Percentiles rank a stretch among this genome's conserved stretches.
phyloP scores from a whole-genome alignment of 1,140 invertebrate genomes.

The Drosophila insularis region DNA sequence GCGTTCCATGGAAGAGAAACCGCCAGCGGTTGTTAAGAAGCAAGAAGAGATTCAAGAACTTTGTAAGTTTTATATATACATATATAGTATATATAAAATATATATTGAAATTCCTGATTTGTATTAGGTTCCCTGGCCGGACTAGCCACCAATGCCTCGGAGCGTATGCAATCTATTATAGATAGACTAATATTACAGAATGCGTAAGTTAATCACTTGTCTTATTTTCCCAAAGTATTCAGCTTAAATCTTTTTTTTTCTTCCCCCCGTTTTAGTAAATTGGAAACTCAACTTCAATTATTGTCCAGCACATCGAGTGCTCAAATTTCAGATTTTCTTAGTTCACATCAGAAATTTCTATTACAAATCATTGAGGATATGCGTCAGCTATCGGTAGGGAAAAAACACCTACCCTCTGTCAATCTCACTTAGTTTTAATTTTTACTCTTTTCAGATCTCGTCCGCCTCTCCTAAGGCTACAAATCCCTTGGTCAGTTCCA shows the following conservation, averaged over 20 bases:
- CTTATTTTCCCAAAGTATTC: background rate
- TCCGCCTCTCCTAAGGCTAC: background rate
- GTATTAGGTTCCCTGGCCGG: constrained; percentile 65
- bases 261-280: constrained; percentile 43
- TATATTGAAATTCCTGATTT: background rate
- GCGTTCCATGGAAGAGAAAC: constrained; percentile 36
- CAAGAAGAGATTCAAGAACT: constrained; percentile 42
- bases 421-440: background rate
- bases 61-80: constrained; percentile 22
- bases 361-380: constrained; percentile 77
- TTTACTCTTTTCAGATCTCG: background rate
- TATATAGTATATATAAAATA: too few relatives aligned
- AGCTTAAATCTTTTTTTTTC: background rate
- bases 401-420: background rate
- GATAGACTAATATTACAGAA: constrained; percentile 70
- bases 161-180: constrained; percentile 70
- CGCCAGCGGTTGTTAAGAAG: background rate
- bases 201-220: constrained; percentile 44
- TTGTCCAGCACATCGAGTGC: constrained; percentile 54
- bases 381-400: constrained; percentile 72
- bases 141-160: constrained; percentile 64
- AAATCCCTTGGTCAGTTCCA: constrained; percentile 55
- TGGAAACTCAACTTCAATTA: constrained; percentile 63
- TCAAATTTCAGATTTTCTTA: constrained; percentile 68
- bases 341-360: constrained; percentile 69